phyloP scores from a whole-genome alignment of 2,888 invertebrate genomes.

The Aspidapion aeneum region DNA sequence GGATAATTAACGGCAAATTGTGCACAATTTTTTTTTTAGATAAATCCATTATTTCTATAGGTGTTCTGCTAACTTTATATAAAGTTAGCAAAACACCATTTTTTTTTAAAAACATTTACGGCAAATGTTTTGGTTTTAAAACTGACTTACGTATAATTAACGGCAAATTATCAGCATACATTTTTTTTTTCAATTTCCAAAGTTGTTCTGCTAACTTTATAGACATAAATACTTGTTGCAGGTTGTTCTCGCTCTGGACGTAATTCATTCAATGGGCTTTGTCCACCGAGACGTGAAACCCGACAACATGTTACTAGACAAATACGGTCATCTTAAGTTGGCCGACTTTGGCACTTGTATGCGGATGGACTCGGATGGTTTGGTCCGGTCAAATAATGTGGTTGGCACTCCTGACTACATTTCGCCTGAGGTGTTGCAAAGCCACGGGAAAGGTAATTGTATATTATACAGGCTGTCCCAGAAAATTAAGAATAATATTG shows the following conservation, averaged over 20 bases:
- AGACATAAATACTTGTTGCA: too few species aligned
- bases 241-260: constrained; percentile 84
- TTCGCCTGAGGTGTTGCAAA: constrained; percentile 96
- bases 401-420: constrained; percentile 99
- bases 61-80: too few species aligned
- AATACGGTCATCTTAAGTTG: constrained; percentile 91
- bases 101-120: too few species aligned
- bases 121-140: too few species aligned
- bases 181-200: too few species aligned
- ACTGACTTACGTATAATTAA: too few species aligned
- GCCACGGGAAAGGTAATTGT: constrained; percentile 65
- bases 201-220: too few species aligned
- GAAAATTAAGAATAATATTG: background rate
- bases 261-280: constrained; percentile 98
- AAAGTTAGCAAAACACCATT: too few species aligned
- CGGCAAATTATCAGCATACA: too few species aligned
- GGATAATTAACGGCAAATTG: too few species aligned
- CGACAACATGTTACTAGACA: constrained; percentile 96
- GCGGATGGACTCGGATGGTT: constrained; percentile 94
- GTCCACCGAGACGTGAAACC: constrained; percentile 97
- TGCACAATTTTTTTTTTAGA: too few species aligned
- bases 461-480: background rate
- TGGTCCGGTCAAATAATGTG: constrained; percentile 95
- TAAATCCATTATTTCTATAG: too few species aligned
- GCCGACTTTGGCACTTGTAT: constrained; percentile 99